Evolutionary conservation across 2,797 vertebrate genomes (phyloP).

Genomic region (Myotis myotis): DNA sequence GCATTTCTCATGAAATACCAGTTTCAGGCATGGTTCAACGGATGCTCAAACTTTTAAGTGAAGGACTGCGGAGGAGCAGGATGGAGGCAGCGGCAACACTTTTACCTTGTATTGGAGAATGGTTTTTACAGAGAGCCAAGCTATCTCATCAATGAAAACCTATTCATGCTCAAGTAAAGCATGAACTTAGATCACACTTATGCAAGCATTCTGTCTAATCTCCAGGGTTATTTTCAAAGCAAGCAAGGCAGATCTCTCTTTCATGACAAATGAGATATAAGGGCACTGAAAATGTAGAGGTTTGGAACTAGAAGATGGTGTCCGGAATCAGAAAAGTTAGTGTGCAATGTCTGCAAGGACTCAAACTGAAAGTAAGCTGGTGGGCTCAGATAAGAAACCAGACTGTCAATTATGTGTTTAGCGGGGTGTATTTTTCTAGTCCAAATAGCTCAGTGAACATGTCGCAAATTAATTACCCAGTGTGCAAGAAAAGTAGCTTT

Average conservation of each 20-base stretch:
- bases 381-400: constrained; percentile 63
- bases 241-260: not conserved
- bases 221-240: not conserved
- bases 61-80: not conserved
- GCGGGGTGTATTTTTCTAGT: constrained; percentile 27
- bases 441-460: constrained; percentile 28
- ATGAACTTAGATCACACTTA: not conserved
- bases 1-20: not conserved
- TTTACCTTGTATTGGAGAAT: not conserved
- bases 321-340: constrained; percentile 1
- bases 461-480: constrained; percentile 57
- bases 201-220: not conserved
- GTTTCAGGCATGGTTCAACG: not conserved
- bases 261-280: not conserved
- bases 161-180: not conserved
- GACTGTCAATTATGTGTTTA: constrained; percentile 25
- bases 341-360: not conserved
- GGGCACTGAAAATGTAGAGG: not conserved
- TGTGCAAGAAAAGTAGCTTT: not conserved
- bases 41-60: not conserved
- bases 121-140: not conserved
- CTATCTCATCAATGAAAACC: not conserved
- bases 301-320: constrained; percentile 2
- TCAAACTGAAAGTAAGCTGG: constrained; percentile 52
- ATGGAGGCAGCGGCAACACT: not conserved